Conservation (phyloP, 2,113 vertebrate species). For the Acanthisitta chloris region DNA sequence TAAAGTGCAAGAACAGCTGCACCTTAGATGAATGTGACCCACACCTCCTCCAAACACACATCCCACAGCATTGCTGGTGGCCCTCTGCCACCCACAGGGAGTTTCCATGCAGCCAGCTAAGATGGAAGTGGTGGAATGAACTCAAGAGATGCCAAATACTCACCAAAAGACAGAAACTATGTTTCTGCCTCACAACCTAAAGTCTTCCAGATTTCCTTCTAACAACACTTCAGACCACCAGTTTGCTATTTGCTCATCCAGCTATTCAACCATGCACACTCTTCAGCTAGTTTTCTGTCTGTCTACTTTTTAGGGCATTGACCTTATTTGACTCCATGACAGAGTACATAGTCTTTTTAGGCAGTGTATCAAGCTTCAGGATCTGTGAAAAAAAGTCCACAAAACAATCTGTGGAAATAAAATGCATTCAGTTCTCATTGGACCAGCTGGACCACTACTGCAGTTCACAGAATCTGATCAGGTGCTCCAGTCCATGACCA, state of each 20-base stretch:
- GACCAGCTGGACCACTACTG: neutral
- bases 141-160: neutral
- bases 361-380: neutral
- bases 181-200: neutral
- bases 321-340: neutral
- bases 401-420: neutral
- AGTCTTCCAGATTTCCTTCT: neutral
- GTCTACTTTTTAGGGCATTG: neutral
- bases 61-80: neutral
- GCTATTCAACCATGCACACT: neutral
- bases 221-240: neutral
- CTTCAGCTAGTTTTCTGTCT: neutral
- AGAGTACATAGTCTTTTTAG: neutral
- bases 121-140: neutral
- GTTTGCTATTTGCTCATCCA: neutral
- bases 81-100: neutral
- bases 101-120: neutral
- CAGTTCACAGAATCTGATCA: neutral
- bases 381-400: neutral
- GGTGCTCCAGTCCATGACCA: neutral
- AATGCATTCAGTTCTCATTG: neutral
- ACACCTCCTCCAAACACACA: neutral
- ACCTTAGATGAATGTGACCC: neutral
- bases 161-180: neutral
- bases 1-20: neutral